Base-by-base conservation (phyloP, 2,888 invertebrate species). In the Sphinx pinastri region DNA sequence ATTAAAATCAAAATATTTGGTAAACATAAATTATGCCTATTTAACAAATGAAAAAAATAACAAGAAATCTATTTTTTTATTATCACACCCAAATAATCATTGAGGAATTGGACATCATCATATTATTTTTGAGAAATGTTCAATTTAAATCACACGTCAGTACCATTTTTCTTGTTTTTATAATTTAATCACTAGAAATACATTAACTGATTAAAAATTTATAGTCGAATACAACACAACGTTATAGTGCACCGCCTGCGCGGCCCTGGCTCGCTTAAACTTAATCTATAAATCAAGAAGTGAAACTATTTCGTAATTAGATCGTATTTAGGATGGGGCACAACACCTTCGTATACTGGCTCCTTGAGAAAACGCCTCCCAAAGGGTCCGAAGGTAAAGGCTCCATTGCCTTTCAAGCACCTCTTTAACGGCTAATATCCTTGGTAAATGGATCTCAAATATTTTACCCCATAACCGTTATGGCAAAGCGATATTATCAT, bases 221-320 rank as follows among this genome's bases (percentile, higher is more conserved):
- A 79, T 78, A 80, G 76, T 81, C 83, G 71, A 79, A 54, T 16
- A 54, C 8, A 54, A 54, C 0, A 54, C 84, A 86, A 80, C 79
- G 86, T 88, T 85, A 85, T 83, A 79, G 72, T 71, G 85, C 83
- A 81, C 89, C 89, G 88, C 87, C 84, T 91, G 90, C 88, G 85
- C 87, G 86, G 84, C 88, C 88, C 88, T 79, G 76, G 76, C 83
- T 80, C 77, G 78, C 82, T 82, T 81, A 82, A 94, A 94, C 93
- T 94, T 93, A 88, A 91, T 91, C 93, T 93, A 94, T 94, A 94
- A 94, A 94, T 94, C 94, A 94, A 94, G 93, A 92, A 94, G 93
- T 90, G 89, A 93, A 94, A 94, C 94, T 94, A 94, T 94, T 94
- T 91, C 89, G 94, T 93, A 94, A 94, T 94, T 94, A 94, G 94